These are phyloP conservation scores for Blennius ocellaris DNA, from an alignment of 2,113 vertebrate species.

Conservation along the genomic window DNA sequence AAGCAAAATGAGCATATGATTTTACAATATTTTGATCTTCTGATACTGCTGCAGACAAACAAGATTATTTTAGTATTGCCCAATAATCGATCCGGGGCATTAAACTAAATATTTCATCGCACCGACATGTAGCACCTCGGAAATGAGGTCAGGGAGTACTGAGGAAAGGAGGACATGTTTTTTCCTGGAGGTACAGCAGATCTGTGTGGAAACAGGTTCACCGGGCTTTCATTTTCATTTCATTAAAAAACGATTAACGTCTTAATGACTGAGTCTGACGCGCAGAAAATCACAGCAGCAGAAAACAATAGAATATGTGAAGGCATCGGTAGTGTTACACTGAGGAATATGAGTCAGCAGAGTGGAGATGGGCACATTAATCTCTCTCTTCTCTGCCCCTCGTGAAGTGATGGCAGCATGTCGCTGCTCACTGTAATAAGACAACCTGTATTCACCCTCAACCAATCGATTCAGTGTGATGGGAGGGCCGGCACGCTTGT, in stretches of 20 bases:
- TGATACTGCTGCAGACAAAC: conserved; percentile 1
- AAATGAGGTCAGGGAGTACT: conserved; percentile 61
- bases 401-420: conserved; percentile 15
- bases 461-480: conserved; percentile 31
- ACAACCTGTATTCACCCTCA: conserved; percentile 37
- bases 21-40: neutral
- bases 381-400: conserved; percentile 7
- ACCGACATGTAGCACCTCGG: conserved; percentile 23
- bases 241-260: conserved; percentile 23
- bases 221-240: conserved; percentile 30
- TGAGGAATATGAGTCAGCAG: conserved; percentile 52
- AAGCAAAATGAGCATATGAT: neutral
- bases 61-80: conserved; percentile 23
- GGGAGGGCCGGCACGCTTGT: conserved; percentile 24
- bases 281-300: neutral
- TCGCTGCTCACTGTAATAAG: conserved; percentile 22
- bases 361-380: conserved; percentile 41
- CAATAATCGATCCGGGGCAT: conserved; percentile 33
- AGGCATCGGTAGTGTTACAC: conserved; percentile 30
- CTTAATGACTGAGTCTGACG: conserved; percentile 32
- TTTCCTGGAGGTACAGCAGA: conserved; percentile 29
- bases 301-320: conserved; percentile 24
- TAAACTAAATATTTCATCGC: conserved; percentile 60
- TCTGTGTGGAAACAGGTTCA: conserved; percentile 31
- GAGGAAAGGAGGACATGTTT: conserved; percentile 63